A percentile compares a stretch with the other conserved stretches of the same genome.
Evolutionary conservation across 2,888 invertebrate species (phyloP).

Genomic region (Eilema depressum): DNA sequence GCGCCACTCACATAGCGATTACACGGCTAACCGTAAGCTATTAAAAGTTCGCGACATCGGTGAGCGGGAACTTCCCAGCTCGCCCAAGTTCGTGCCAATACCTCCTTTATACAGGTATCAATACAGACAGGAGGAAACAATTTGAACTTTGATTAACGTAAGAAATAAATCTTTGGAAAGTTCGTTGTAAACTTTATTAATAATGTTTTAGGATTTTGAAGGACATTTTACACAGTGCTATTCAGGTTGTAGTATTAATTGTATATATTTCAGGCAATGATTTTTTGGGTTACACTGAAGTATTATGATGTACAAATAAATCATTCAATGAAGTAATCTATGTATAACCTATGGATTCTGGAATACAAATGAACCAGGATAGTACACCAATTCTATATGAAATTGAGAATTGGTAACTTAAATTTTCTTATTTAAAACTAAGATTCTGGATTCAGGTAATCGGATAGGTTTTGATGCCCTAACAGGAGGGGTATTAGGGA

Average conservation of each 20-base stretch:
- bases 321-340: too few species aligned
- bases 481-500: too few species aligned
- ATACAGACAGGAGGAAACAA: background rate
- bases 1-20: constrained; percentile 36
- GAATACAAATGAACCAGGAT: too few species aligned
- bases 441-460: too few species aligned
- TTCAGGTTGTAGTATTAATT: background rate
- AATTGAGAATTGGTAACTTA: too few species aligned
- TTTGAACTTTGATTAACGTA: background rate
- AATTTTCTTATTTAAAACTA: too few species aligned
- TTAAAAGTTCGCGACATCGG: constrained; percentile 34
- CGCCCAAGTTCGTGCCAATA: constrained; percentile 16
- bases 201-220: background rate
- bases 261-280: background rate
- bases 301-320: too few species aligned
- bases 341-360: too few species aligned
- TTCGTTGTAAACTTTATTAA: background rate
- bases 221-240: background rate
- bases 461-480: too few species aligned
- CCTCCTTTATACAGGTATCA: constrained; percentile 4
- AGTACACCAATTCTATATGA: too few species aligned
- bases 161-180: background rate
- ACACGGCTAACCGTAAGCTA: constrained; percentile 31
- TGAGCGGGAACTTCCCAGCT: constrained; percentile 12
- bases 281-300: too few species aligned